Base-by-base conservation (phyloP, 1,140 invertebrate species). In the Drosophila takahashii region DNA sequence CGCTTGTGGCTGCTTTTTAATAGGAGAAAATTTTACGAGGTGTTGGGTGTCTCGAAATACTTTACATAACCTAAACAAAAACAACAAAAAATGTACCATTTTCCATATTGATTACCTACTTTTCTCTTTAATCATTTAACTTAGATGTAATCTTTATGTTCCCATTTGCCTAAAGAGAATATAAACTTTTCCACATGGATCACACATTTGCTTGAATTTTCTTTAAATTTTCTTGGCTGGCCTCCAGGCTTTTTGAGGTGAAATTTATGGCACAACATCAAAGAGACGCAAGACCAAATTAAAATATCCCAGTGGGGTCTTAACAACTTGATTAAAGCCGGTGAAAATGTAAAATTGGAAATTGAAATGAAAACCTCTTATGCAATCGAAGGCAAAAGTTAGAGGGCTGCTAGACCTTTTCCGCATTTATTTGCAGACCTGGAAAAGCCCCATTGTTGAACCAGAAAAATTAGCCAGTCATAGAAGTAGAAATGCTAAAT, bases 381-480 rank as follows among this genome's bases (percentile, higher is more conserved):
- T 34, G 56, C 56, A 54, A 54, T 54, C 22, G 36, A 54, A 39
- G 34, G 52, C 34, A 26, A 54, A 39, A 39, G 52, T 41, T 32
- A 9, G 27, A 22, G n/a, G 9, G 39, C 41, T 44, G 2, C 22
- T 3, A 51, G 36, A 13, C 27, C 32, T 64, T 64, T 67, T 27
- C 27, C 29, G 64, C 59, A 65, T 51, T 67, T 65, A 61, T 29
- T 54, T 56, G 37, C 53, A 29, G 53, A 39, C n/a, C 47, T 29
- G n/a, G 8, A 29, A 47, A 47, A 47, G 11, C 8, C 27, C 27
- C 15, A 58, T 58, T 61, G 53, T 61, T 61, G 26, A 13, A 16
- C 60, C 22, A 62, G 44, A 67, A 51, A 60, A 36, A 32, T 36
- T 16, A 27, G n/a, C 7, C 32, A 48, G 45, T 34, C 61, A 64